Evolutionary conservation across 53 echinoderm and acorn worm species (phyloP).

Genomic region (Henricia sp.): DNA sequence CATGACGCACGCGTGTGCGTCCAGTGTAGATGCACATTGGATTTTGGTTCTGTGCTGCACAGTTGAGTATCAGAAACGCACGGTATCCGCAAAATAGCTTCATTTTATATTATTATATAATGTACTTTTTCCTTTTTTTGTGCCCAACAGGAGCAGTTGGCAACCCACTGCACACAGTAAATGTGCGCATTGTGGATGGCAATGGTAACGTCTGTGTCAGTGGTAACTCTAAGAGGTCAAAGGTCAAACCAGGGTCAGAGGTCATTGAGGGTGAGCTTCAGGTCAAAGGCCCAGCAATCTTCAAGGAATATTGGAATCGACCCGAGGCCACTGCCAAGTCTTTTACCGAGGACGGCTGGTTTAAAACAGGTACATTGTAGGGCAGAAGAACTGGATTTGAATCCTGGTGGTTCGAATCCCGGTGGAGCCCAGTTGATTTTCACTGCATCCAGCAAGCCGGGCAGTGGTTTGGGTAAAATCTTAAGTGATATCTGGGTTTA

Average conservation of each 20-base stretch:
- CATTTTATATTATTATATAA: too few species aligned
- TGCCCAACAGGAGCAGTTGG: constrained; percentile 85
- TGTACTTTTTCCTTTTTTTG: not conserved
- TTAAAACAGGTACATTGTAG: constrained; percentile 81
- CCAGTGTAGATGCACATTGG: too few species aligned
- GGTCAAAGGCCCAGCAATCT: constrained; percentile 87
- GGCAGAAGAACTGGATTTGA: too few species aligned
- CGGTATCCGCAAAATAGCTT: too few species aligned
- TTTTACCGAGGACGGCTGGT: constrained; percentile 94
- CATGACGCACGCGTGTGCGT: too few species aligned
- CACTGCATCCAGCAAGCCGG: too few species aligned
- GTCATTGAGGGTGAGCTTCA: constrained; percentile 84
- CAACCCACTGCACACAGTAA: constrained; percentile 79
- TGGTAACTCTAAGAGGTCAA: constrained; percentile 68
- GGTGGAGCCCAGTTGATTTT: too few species aligned
- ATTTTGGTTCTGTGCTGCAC: too few species aligned
- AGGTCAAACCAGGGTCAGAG: constrained; percentile 71
- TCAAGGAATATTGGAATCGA: constrained; percentile 92
- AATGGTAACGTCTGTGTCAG: constrained; percentile 67
- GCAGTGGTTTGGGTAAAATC: too few species aligned
- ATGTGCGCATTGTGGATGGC: constrained; percentile 73
- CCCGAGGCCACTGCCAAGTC: constrained; percentile 75
- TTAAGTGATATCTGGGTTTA: too few species aligned
- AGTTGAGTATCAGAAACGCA: too few species aligned
- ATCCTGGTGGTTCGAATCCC: too few species aligned